Conservation (phyloP, 2,113 vertebrate genomes). For the Tachysurus fulvidraco region DNA sequence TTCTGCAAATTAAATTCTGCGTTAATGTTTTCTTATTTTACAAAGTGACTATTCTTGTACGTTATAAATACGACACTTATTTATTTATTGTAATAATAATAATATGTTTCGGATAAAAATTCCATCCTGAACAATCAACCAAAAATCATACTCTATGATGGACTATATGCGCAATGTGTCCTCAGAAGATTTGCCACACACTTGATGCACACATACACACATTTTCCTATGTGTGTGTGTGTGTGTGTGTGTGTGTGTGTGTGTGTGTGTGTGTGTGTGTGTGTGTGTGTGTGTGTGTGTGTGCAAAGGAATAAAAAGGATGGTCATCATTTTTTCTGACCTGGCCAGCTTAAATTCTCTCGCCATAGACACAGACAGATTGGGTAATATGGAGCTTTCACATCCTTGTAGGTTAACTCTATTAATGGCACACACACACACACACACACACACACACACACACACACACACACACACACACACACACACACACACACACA, state of each 20-base stretch:
- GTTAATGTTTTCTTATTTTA: too few species aligned
- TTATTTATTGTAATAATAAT: neutral
- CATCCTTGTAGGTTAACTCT: constrained; percentile 71
- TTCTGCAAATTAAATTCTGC: too few species aligned
- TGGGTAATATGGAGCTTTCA: constrained; percentile 71
- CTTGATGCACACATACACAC: neutral
- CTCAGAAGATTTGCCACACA: neutral
- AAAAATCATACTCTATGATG: neutral
- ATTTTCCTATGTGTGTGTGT: neutral
- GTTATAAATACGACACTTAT: too few species aligned
- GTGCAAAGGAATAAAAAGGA: neutral
- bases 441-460: constrained; percentile 43
- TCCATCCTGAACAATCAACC: neutral
- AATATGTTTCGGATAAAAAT: neutral
- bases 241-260: too few species aligned
- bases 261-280: neutral
- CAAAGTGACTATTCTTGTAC: too few species aligned
- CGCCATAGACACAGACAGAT: constrained; percentile 71
- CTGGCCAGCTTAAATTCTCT: constrained; percentile 61
- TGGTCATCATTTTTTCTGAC: constrained; percentile 52
- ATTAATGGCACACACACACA: constrained; percentile 66
- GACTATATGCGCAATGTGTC: neutral
- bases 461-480: neutral
- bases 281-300: too few species aligned
- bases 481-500: too few species aligned